Evolutionary conservation across 2,888 invertebrate species (phyloP), one percentile per base, ranked within the genome.

Genomic region (Coelogynopora nodosa): DNA sequence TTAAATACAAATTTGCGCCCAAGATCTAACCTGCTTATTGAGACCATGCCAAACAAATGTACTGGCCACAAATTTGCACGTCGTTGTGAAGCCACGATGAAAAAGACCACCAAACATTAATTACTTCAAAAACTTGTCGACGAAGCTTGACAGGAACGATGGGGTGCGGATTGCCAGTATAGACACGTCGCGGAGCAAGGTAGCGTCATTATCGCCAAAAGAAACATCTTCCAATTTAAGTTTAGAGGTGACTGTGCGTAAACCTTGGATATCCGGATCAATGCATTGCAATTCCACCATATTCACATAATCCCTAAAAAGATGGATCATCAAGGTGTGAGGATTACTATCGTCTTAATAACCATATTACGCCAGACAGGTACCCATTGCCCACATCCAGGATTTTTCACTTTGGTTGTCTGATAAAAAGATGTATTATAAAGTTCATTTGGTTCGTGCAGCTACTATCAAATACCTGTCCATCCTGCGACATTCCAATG

Each of bases 1-100:
- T 0, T 67, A 67, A 0, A 89, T 23, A 87, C 91, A 91, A 10
- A 86, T 74, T 83, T 88, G 86, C 0, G 89, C 86, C 90, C 91
- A 91, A n/a, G 87, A 30, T 10, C 86, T 86, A 31, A 90, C 88
- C 83, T 91, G 90, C 31, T 80, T 85, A 10, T 28, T 80, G 18
- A 88, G 13, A 0, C 29, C 74, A 31, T 18, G n/a, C 87, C 88
- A 87, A 13, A 84, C 18, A 82, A 30, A 74, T 26, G 31, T 49
- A 26, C 67, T n/a, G 30, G 67, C 23, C 23, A 88, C 67, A 30
- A 88, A 27, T 26, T 87, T 67, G 30, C 30, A 80, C 29, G 86
- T 27, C 5, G 74, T 23, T 74, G 27, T 67, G 1, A 86, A 28
- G 67, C 84, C 30, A 10, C 31, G 86, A 86, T 83, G 81, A 26